Conservation (phyloP, 2,888 invertebrate species). For the Silvanus unidentatus region DNA sequence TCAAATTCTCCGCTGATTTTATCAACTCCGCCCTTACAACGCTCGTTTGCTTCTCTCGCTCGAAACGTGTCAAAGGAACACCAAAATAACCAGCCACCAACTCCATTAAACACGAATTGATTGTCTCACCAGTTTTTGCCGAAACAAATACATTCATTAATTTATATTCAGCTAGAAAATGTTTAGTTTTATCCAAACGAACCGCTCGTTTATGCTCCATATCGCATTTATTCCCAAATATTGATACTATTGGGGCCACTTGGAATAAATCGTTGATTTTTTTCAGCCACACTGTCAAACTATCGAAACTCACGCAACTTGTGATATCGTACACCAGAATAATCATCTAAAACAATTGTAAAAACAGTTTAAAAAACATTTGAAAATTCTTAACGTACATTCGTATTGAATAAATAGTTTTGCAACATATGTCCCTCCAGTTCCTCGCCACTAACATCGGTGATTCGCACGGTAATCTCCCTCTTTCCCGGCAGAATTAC, state of each 20-base stretch:
- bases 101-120: slow-evolving; percentile 60
- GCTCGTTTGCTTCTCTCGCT: slow-evolving; percentile 61
- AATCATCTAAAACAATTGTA: slow-evolving; percentile 53
- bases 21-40: slow-evolving; percentile 62
- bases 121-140: slow-evolving; percentile 69
- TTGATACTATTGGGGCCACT: slow-evolving; percentile 41
- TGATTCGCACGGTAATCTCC: slow-evolving; percentile 67
- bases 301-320: slow-evolving; percentile 72
- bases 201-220: slow-evolving; percentile 68
- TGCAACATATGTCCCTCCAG: slow-evolving; percentile 71
- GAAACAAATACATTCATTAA: slow-evolving; percentile 60
- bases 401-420: slow-evolving; percentile 63
- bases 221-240: slow-evolving; percentile 67
- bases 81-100: slow-evolving; percentile 65
- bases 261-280: slow-evolving; percentile 48
- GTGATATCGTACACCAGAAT: slow-evolving; percentile 81
- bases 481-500: slow-evolving; percentile 51
- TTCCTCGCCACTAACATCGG: slow-evolving; percentile 79
- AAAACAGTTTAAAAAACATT: slow-evolving; percentile 6
- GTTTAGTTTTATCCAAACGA: slow-evolving; percentile 57
- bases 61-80: slow-evolving; percentile 57
- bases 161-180: slow-evolving; percentile 59
- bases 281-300: slow-evolving; percentile 65
- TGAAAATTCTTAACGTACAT: slow-evolving; percentile 56
- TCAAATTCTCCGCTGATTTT: not conserved